These are phyloP conservation scores for Habropoda laboriosa DNA, from an alignment of 1,140 invertebrate genomes.

Conservation along the genomic window DNA sequence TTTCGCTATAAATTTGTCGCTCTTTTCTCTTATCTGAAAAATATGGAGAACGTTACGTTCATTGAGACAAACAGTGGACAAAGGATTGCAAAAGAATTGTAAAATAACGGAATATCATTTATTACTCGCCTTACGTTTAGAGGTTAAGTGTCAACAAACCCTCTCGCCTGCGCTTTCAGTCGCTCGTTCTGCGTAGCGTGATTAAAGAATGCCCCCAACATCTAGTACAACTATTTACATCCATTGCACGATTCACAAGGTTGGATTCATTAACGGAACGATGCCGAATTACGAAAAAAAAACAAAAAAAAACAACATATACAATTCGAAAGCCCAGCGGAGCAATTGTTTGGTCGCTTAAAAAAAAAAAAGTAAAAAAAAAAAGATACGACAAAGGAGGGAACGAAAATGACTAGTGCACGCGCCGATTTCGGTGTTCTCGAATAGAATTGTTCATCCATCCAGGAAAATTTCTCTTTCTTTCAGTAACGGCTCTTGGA, in stretches of 20 bases:
- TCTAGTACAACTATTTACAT: constrained; percentile 40
- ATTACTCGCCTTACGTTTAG: background rate
- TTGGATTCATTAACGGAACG: too few relatives aligned
- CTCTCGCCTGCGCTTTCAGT: background rate
- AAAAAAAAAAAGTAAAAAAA: too few relatives aligned
- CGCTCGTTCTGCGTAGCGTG: background rate
- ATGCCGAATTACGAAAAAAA: background rate
- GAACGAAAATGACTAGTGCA: constrained; percentile 30
- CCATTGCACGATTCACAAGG: constrained; percentile 40
- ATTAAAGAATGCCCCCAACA: constrained; percentile 28
- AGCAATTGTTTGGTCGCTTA: background rate
- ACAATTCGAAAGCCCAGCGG: background rate
- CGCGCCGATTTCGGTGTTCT: background rate
- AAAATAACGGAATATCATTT: too few relatives aligned
- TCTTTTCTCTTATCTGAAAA: too few relatives aligned
- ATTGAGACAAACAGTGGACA: too few relatives aligned
- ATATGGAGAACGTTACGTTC: too few relatives aligned
- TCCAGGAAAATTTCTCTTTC: background rate
- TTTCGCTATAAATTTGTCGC: too few relatives aligned
- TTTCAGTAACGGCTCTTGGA: too few relatives aligned
- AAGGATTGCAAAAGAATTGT: too few relatives aligned
- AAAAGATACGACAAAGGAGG: too few relatives aligned
- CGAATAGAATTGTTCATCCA: background rate
- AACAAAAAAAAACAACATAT: background rate
- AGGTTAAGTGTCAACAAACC: background rate